A percentile compares a stretch with the other conserved stretches of the same genome.
Evolutionary conservation across 2,888 invertebrate species (phyloP).

Genomic region (Synanthedon tipuliformis): DNA sequence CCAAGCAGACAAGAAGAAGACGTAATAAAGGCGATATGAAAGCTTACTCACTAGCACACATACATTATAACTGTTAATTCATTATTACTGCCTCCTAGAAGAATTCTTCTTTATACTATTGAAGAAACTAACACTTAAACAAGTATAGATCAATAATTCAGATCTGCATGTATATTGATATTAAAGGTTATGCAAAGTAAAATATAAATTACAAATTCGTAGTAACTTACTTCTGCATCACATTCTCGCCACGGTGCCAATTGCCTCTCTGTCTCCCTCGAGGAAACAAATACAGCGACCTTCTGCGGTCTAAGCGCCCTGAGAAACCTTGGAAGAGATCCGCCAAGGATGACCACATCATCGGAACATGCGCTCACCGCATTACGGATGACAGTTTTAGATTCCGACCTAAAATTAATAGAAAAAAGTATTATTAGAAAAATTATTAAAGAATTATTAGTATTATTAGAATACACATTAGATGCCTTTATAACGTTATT

Average conservation of each 20-base stretch:
- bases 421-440: too few species aligned
- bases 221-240: slow-evolving; percentile 79
- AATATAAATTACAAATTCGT: not conserved
- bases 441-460: too few species aligned
- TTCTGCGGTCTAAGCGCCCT: slow-evolving; percentile 75
- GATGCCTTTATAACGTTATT: too few species aligned
- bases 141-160: too few species aligned
- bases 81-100: not conserved
- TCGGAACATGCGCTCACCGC: slow-evolving; percentile 82
- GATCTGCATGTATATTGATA: not conserved
- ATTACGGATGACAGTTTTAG: slow-evolving; percentile 81
- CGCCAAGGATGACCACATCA: slow-evolving; percentile 82
- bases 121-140: not conserved
- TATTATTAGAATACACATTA: too few species aligned
- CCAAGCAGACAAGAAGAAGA: too few species aligned
- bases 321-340: slow-evolving; percentile 81
- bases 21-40: too few species aligned
- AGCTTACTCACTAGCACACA: too few species aligned
- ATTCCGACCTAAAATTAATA: slow-evolving; percentile 75
- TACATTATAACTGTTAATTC: too few species aligned
- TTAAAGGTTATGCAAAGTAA: not conserved
- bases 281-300: slow-evolving; percentile 80
- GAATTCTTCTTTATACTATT: not conserved
- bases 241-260: slow-evolving; percentile 86
- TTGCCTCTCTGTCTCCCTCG: slow-evolving; percentile 57